Conservation (phyloP, 1,140 invertebrate species). For the Homalodisca vitripennis region DNA sequence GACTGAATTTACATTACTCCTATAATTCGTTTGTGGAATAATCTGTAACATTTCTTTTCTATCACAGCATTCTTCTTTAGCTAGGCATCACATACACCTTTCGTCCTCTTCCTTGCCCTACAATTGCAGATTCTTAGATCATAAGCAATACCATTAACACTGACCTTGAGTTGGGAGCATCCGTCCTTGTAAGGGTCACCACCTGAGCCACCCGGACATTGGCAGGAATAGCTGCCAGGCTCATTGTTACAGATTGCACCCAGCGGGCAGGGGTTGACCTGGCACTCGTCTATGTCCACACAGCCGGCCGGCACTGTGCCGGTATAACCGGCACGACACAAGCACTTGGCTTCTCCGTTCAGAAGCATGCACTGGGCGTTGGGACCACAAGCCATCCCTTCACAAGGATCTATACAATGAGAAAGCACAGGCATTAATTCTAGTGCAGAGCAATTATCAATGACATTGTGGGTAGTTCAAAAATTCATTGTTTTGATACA, state of each 20-base stretch:
- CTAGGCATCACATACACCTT: no score
- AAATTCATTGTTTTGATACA: no score
- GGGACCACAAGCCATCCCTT: conserved; percentile 77
- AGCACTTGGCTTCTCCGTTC: conserved; percentile 78
- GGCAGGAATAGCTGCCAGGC: conserved; percentile 81
- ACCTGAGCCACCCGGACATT: conserved; percentile 73
- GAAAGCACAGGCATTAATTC: no score
- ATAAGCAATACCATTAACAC: background rate
- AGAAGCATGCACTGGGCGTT: conserved; percentile 88
- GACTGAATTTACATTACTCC: no score
- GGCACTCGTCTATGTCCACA: conserved; percentile 84
- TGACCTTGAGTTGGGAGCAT: conserved; percentile 59
- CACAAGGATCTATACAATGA: conserved; percentile 93
- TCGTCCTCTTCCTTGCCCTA: no score
- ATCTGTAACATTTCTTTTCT: no score
- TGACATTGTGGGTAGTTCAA: no score
- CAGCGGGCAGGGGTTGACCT: conserved; percentile 68
- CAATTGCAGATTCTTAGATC: no score
- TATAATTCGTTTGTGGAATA: no score
- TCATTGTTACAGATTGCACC: conserved; percentile 87
- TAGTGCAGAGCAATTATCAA: no score
- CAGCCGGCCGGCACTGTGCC: conserved; percentile 75
- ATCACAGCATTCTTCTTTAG: no score
- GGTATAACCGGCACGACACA: conserved; percentile 75
- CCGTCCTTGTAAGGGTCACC: conserved; percentile 70